phyloP scores from a whole-genome alignment of 2,113 vertebrate genomes.

The Oophaga pumilio region DNA sequence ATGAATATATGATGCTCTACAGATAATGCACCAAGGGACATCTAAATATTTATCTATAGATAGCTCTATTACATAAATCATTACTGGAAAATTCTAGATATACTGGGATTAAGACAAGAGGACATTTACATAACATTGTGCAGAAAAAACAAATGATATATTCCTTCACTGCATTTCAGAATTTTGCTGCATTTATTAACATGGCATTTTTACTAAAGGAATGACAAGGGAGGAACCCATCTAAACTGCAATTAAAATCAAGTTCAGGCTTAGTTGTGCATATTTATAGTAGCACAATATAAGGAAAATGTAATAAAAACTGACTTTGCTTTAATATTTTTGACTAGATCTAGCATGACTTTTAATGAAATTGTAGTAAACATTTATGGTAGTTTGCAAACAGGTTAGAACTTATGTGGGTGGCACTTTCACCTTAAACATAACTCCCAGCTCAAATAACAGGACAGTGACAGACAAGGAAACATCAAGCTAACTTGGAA shows the following conservation, averaged over 20 bases:
- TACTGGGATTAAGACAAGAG: no score
- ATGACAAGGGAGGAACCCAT: not conserved
- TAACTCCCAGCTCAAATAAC: no score
- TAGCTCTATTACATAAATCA: not conserved
- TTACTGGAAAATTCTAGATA: no score
- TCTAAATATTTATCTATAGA: not conserved
- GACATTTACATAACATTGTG: not conserved
- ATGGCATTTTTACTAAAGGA: not conserved
- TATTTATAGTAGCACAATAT: not conserved
- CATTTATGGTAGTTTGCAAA: no score
- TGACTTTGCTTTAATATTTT: not conserved
- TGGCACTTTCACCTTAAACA: no score
- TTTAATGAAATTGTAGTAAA: not conserved
- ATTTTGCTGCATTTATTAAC: not conserved
- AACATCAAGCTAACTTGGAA: no score
- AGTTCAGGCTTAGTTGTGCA: not conserved
- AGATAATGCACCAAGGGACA: not conserved
- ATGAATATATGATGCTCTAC: no score
- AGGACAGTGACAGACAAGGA: no score
- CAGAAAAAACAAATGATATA: not conserved
- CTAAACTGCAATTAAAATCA: slow-evolving; percentile 18
- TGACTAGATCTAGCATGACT: not conserved
- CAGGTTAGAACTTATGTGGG: no score
- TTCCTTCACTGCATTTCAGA: not conserved
- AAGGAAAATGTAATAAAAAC: slow-evolving; percentile 13